Conservation (phyloP, 1,140 invertebrate species). For the Ericerus pela region DNA sequence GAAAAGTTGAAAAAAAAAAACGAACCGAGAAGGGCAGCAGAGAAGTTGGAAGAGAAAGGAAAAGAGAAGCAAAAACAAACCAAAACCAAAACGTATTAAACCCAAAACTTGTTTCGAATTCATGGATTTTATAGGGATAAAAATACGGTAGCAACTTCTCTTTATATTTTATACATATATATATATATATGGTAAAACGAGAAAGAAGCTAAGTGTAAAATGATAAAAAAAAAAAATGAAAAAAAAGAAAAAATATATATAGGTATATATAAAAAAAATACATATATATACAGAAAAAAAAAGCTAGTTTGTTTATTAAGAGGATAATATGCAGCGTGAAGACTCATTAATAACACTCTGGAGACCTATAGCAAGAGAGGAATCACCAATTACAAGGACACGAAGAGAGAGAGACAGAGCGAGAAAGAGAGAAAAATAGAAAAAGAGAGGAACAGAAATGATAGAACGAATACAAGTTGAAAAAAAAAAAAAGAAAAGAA, state of each 20-base stretch:
- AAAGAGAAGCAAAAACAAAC: constrained; percentile 3
- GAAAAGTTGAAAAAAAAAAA: no score
- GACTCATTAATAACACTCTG: constrained; percentile 11
- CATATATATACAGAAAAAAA: no score
- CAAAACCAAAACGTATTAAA: no score
- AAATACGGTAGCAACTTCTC: constrained; percentile 6
- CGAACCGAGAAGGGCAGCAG: no score
- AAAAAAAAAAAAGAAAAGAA: constrained; percentile 9
- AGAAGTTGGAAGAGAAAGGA: no score
- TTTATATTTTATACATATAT: no score
- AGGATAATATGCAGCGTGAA: constrained; percentile 8
- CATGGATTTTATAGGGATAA: constrained; percentile 8
- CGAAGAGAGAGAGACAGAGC: constrained; percentile 1
- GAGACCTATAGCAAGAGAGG: neutral
- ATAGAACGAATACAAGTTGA: no score
- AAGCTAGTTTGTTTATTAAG: constrained; percentile 12
- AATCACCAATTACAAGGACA: constrained; percentile 11
- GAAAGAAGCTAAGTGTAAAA: neutral
- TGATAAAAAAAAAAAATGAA: neutral
- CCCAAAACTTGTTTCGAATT: constrained; percentile 6
- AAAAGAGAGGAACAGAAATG: neutral
- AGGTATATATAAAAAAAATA: no score
- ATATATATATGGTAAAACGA: neutral
- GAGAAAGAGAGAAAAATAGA: neutral
- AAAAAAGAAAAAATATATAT: no score